Evolutionary conservation across 2,888 invertebrate species (phyloP).

Genomic region (Ernsta delagoae): DNA sequence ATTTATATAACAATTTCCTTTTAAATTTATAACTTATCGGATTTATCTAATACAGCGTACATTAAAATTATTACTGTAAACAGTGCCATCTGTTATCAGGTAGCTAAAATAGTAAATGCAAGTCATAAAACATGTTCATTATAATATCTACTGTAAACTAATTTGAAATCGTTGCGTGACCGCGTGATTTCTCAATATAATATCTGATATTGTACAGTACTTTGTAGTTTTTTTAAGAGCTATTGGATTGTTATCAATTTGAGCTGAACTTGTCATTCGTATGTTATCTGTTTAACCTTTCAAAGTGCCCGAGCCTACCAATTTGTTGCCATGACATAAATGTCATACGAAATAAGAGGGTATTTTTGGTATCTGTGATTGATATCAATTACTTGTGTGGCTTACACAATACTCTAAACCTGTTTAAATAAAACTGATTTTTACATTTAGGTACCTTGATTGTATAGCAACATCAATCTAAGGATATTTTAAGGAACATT

Average conservation of each 20-base stretch:
- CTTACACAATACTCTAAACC: too few species aligned
- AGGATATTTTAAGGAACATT: too few species aligned
- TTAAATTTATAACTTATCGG: too few species aligned
- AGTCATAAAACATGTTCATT: background rate
- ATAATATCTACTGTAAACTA: background rate
- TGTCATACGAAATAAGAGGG: background rate
- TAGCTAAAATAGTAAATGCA: background rate
- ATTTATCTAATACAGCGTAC: too few species aligned
- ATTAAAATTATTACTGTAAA: background rate
- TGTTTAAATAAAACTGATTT: too few species aligned
- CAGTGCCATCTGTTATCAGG: constrained; percentile 18
- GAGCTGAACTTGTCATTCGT: constrained; percentile 16
- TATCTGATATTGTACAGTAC: background rate
- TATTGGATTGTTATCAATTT: constrained; percentile 10
- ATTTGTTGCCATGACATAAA: constrained; percentile 1
- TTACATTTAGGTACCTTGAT: too few species aligned
- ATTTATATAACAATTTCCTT: too few species aligned
- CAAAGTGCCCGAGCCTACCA: background rate
- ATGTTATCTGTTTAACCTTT: constrained; percentile 23
- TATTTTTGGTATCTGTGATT: too few species aligned
- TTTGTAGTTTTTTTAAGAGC: background rate
- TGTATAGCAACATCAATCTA: too few species aligned
- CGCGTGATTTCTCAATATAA: constrained; percentile 24
- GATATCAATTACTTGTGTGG: too few species aligned
- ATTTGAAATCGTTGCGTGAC: constrained; percentile 15